Base-by-base conservation (phyloP, 2,113 vertebrate species). In the Rynchops niger region DNA sequence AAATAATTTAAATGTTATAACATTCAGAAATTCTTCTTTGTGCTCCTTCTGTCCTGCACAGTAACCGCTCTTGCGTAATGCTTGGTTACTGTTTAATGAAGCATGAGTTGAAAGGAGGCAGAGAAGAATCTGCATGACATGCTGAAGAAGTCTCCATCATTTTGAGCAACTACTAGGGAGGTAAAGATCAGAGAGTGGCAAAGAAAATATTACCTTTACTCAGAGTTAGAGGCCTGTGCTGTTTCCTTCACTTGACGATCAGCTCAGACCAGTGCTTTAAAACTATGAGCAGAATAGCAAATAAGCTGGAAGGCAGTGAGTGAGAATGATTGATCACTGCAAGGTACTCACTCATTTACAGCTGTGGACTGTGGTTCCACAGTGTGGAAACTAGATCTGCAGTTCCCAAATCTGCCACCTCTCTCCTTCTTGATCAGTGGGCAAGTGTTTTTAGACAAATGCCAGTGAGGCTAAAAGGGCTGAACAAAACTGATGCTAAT, bases 51-150 rank as follows among this genome's bases (percentile, higher is more conserved):
- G 30, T 58, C 22, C 19, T 66, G 30, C 2, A 19, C 9, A 34
- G 20, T 47, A 79, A 9, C 0, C 4, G 4, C 6, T 82, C 9
- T 32, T 70, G 40, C 0, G 0, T 67, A 82, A 40, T 40, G 32
- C 6, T 30, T 52, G 26, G 3, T 47, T 77, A 49, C 4, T 50
- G 6, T 56, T 88, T 72, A 29, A 38, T 4, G 5, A 77, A 59
- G 19, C 27, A 3, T 38, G 4, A 2, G 8, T 52, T 18, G n/a
- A 82, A 76, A 49, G 6, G 6, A 20, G 30, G 17, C n/a, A 65
- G 40, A 21, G 23, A 63, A 85, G 11, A 67, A 92, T 26, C 73
- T 66, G 23, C 8, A 76, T 71, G 11, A 49, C 10, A 30, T 26
- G 4, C 19, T 53, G 30, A 83, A 70, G 58, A 85, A 87, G 49